Conservation (phyloP, 2,888 invertebrate genomes). For the Glyphotaelius pellucidus region DNA sequence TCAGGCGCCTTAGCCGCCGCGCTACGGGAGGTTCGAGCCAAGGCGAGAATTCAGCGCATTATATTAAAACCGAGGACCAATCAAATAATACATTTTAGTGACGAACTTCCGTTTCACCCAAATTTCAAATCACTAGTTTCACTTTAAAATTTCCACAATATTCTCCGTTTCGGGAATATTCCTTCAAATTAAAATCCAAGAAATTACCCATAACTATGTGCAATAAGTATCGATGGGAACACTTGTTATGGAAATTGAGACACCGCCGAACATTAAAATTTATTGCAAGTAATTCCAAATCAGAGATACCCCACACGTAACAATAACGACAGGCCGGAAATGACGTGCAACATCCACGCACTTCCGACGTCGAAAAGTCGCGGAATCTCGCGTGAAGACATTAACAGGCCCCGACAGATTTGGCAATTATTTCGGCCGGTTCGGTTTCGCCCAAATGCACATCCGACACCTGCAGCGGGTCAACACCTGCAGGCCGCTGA, state of each 20-base stretch:
- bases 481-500: constrained; percentile 1
- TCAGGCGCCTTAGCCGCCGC: too few relatives aligned
- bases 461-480: not conserved
- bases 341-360: not conserved
- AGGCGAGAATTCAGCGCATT: too few relatives aligned
- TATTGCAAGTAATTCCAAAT: not conserved
- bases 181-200: too few relatives aligned
- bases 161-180: too few relatives aligned
- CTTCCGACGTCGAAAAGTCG: not conserved
- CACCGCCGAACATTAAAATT: not conserved
- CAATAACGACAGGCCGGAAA: not conserved
- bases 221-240: not conserved
- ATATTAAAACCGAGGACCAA: too few relatives aligned
- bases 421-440: not conserved
- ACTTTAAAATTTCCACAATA: too few relatives aligned
- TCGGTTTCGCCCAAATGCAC: constrained; percentile 2
- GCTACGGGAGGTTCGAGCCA: too few relatives aligned
- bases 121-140: too few relatives aligned
- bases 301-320: not conserved
- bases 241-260: not conserved
- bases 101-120: too few relatives aligned
- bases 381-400: not conserved
- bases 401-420: not conserved
- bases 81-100: too few relatives aligned
- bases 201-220: too few relatives aligned